Evolutionary conservation across 2,113 vertebrate genomes (phyloP).

Genomic region (Anguilla japonica): DNA sequence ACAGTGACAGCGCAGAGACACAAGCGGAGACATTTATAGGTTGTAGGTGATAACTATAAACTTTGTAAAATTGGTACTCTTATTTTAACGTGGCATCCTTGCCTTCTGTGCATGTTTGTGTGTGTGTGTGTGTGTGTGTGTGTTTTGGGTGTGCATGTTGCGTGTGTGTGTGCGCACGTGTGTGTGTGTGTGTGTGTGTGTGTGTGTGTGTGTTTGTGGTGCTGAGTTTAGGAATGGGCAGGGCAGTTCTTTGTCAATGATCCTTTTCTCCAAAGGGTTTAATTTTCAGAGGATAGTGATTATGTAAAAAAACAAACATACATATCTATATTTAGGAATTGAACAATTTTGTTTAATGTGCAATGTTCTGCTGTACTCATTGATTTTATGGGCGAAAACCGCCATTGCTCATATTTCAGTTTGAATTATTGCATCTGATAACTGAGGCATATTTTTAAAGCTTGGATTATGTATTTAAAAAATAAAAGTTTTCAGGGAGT

Average conservation of each 20-base stretch:
- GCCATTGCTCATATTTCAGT: too few species aligned
- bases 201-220: conserved; percentile 40
- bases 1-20: neutral
- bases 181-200: neutral
- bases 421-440: too few species aligned
- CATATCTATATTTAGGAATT: too few species aligned
- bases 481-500: neutral
- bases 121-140: neutral
- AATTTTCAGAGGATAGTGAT: neutral
- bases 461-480: neutral
- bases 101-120: neutral
- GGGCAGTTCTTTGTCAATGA: conserved; percentile 40
- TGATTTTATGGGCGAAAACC: too few species aligned
- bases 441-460: neutral
- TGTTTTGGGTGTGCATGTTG: neutral
- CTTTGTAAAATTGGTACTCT: neutral
- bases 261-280: neutral
- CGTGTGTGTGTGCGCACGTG: neutral
- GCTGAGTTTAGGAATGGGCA: conserved; percentile 63
- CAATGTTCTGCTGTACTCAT: neutral
- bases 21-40: neutral
- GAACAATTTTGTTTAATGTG: neutral
- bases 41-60: neutral
- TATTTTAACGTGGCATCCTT: neutral
- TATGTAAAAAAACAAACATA: neutral